Conservation (phyloP, 1,140 invertebrate genomes). For the Drosophila sp. region DNA sequence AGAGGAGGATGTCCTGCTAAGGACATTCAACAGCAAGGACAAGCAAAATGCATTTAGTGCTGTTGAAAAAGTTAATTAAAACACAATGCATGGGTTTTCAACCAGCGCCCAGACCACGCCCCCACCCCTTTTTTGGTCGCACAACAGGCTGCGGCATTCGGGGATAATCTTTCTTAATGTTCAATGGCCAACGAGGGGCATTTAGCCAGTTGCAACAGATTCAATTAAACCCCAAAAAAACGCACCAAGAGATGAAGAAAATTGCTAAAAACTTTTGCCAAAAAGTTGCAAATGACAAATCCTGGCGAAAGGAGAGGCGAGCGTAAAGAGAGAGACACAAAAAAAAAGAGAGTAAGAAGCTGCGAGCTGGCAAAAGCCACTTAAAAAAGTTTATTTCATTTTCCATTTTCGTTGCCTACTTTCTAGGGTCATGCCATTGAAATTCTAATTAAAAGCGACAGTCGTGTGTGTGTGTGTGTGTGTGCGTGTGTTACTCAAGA, state of each 20-base stretch:
- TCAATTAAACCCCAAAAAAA: background rate
- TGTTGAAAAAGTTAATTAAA: slow-evolving; percentile 5
- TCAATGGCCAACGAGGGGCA: slow-evolving; percentile 7
- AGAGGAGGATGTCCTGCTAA: too few species aligned
- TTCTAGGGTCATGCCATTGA: background rate
- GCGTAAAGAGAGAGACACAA: background rate
- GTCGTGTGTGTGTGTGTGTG: background rate
- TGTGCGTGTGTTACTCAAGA: background rate
- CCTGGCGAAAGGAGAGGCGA: background rate
- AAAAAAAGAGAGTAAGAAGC: background rate
- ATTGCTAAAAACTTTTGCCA: slow-evolving; percentile 4
- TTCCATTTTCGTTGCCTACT: slow-evolving; percentile 9
- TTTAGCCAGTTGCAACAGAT: slow-evolving; percentile 12
- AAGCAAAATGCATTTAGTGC: slow-evolving; percentile 7
- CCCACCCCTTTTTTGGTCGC: background rate
- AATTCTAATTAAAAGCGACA: slow-evolving; percentile 13
- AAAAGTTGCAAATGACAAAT: slow-evolving; percentile 11
- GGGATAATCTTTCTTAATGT: slow-evolving; percentile 3
- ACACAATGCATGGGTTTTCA: background rate
- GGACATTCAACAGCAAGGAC: background rate
- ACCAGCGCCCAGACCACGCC: background rate
- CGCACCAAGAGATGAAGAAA: background rate
- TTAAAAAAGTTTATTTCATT: slow-evolving; percentile 13
- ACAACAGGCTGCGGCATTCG: background rate
- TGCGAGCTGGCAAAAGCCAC: background rate